Evolutionary conservation across 2,888 invertebrate species (phyloP).

Genomic region (Athripsodes cinereus): DNA sequence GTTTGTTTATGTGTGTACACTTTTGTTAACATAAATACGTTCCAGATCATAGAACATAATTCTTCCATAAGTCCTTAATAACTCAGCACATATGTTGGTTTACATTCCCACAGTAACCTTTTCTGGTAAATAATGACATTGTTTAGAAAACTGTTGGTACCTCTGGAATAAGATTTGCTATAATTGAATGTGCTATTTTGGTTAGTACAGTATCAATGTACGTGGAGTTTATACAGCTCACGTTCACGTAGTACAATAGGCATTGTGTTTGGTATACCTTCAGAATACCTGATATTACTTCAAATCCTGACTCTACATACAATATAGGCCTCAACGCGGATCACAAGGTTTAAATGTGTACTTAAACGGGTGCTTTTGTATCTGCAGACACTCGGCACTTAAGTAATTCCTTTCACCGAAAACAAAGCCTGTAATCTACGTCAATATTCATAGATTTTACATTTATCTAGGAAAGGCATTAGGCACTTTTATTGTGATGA

Average conservation of each 20-base stretch:
- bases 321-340: neutral
- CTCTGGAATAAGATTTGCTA: neutral
- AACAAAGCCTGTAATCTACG: neutral
- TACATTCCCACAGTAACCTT: too few species aligned
- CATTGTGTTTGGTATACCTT: neutral
- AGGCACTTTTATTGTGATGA: too few species aligned
- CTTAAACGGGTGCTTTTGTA: neutral
- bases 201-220: neutral
- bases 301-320: neutral
- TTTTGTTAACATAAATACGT: too few species aligned
- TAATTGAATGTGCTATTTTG: neutral
- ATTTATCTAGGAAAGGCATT: too few species aligned
- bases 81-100: too few species aligned
- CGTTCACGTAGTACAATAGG: neutral
- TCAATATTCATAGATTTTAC: too few species aligned
- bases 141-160: neutral
- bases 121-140: neutral
- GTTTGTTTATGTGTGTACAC: too few species aligned
- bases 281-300: neutral
- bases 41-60: too few species aligned
- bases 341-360: neutral
- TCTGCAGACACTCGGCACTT: neutral
- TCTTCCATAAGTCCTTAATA: too few species aligned
- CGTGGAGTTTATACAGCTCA: neutral
- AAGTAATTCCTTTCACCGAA: neutral